These are phyloP conservation scores for Sycophila sp. DNA, from an alignment of 1,140 invertebrate species.

Conservation along the genomic window DNA sequence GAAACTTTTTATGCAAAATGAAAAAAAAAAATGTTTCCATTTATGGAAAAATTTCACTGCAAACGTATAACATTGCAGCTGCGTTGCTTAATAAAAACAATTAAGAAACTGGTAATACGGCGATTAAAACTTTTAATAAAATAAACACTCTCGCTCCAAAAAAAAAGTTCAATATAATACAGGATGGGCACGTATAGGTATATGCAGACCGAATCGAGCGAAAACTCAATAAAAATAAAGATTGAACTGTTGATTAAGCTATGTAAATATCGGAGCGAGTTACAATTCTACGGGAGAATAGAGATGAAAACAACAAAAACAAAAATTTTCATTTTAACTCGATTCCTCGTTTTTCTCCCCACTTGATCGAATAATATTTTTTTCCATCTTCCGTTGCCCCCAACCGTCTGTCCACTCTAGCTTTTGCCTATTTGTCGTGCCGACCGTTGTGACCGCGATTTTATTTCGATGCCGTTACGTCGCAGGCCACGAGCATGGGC, in stretches of 20 bases:
- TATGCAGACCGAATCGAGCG: not conserved
- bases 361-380: constrained; percentile 28
- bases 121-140: too few relatives aligned
- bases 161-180: too few relatives aligned
- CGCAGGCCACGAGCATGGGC: not conserved
- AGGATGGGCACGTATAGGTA: too few relatives aligned
- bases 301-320: constrained; percentile 13
- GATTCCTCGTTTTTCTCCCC: not conserved
- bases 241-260: constrained; percentile 36
- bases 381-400: not conserved
- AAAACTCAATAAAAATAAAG: too few relatives aligned
- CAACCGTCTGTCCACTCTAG: not conserved
- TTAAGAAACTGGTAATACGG: too few relatives aligned
- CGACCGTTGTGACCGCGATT: constrained; percentile 9
- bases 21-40: constrained; percentile 4
- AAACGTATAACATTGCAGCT: too few relatives aligned
- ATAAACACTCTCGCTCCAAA: too few relatives aligned
- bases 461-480: constrained; percentile 26
- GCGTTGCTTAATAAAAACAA: too few relatives aligned
- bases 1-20: not conserved
- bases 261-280: constrained; percentile 36
- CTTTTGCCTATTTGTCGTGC: constrained; percentile 9
- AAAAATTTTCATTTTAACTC: constrained; percentile 18
- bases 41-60: too few relatives aligned
- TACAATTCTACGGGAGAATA: constrained; percentile 2